Conservation (phyloP, 2,797 vertebrate species). For the Cirrhinus molitorella region DNA sequence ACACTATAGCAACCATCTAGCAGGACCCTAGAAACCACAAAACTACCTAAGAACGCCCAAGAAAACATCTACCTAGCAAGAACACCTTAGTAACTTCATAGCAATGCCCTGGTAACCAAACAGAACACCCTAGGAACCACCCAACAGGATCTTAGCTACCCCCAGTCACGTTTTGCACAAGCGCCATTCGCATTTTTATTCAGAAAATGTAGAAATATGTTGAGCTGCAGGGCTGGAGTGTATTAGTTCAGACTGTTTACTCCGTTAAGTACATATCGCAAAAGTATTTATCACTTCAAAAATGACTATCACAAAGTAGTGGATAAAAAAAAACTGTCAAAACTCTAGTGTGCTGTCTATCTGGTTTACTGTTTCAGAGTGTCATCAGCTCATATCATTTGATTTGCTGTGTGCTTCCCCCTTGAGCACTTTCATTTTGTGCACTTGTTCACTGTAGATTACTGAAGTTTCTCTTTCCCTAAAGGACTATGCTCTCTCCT, state of each 20-base stretch:
- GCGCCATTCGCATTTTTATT: not conserved
- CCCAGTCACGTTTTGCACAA: not conserved
- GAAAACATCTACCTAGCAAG: too few relatives aligned
- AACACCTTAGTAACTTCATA: not conserved
- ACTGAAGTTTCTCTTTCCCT: constrained; percentile 5
- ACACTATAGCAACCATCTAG: not conserved
- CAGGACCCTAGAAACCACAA: too few relatives aligned
- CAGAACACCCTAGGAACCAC: too few relatives aligned
- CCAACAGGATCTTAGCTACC: too few relatives aligned
- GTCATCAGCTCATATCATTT: constrained; percentile 16
- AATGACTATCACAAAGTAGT: not conserved
- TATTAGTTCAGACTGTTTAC: not conserved
- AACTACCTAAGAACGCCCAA: too few relatives aligned
- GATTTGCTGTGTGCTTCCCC: not conserved
- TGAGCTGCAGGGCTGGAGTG: not conserved
- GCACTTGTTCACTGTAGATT: not conserved
- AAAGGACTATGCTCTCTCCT: not conserved
- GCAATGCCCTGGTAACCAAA: too few relatives aligned
- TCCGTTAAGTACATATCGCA: not conserved
- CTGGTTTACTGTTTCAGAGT: constrained; percentile 19
- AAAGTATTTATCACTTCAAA: not conserved
- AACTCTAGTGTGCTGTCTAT: not conserved
- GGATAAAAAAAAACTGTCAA: constrained; percentile 15
- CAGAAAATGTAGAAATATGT: not conserved
- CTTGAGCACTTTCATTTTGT: constrained; percentile 6